Evolutionary conservation across 2,113 vertebrate genomes (phyloP), one percentile per base, ranked within the genome.

Genomic region (Turnix velox): DNA sequence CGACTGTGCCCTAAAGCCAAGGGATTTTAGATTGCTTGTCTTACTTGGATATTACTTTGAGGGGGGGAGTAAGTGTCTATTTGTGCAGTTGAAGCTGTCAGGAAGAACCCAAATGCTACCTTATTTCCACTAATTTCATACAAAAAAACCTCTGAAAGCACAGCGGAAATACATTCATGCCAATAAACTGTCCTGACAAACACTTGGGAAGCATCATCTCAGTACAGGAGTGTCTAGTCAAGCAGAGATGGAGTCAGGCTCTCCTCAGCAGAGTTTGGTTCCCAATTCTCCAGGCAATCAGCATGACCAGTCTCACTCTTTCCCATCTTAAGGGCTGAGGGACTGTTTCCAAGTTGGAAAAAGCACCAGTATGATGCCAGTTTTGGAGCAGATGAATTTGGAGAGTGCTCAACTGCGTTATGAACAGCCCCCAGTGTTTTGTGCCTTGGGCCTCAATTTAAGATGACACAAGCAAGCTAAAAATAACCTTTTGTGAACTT

Each of bases 331-430:
- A 18, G 27, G 87, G 45, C 45, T 42, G 33, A 65, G 71, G 51
- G 39, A 65, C 22, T 23, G 4, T 13, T 43, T n/a, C 3, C 1
- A 37, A 7, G 23, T 20, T 63, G 33, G 25, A 58, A 80, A 78
- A 75, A 57, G 12, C 14, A 39, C 24, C 23, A 25, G 1, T 0
- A 7, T 6, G 20, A 35, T 24, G 22, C 4, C 37, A 30, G n/a
- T 14, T 68, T 55, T 63, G 23, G n/a, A 82, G 27, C 23, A 71
- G 23, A 84, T 65, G 10, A 63, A 75, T 48, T 55, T 63, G 14
- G 78, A 28, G 43, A 49, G 33, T 10, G 12, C 24, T 63, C n/a
- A n/a, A 46, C 20, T n/a, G 20, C 4, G 2, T 58, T 79, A 39
- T 49, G 66, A 55, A 46, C 4, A 62, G 22, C 54, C 69, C 22